Base-by-base conservation (phyloP, 2,888 invertebrate species). In the Xestia xanthographa region DNA sequence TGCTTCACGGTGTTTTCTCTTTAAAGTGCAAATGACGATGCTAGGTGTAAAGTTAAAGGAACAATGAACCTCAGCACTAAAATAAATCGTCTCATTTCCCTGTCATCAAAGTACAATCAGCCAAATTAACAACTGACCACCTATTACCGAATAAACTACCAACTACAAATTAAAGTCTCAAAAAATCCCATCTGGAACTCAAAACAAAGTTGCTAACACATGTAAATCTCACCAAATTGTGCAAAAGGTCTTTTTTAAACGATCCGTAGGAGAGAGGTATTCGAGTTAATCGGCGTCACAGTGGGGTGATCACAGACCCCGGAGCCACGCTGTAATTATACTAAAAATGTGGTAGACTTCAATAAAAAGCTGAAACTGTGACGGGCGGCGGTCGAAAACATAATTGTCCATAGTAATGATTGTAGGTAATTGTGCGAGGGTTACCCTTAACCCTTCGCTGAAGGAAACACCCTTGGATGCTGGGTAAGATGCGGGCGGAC, bases 331-430 rank as follows among this genome's bases (percentile, higher is more conserved):
- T 92, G 92, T 92, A 95, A 95, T 95, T 95, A 94, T 95, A 95
- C 95, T 95, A 95, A 95, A 95, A 96, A 95, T 94, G 94, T 91
- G 92, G 92, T 92, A 89, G 90, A 92, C 91, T 91, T 92, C 94
- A 93, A 94, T 95, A 96, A 96, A 96, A 96, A 95, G 93, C 94
- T 93, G 93, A 91, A 92, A 93, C 92, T 94, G 95, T 93, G 94
- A 94, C 94, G 94, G 92, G 89, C 89, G 90, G 91, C 90, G 94
- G 94, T 92, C 92, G 92, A 92, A 92, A 93, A 94, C 94, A 95
- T 95, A 95, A 95, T 95, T 94, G 95, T 95, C 93, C 92, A 94
- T 94, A 92, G 95, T 95, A 95, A 95, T 95, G 94, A 96, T 96
- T 95, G 95, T 95, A 94, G 95, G 94, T 95, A 96, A 96, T 96